These are phyloP conservation scores for Arnoldichthys spilopterus DNA, from an alignment of 2,797 vertebrate species.

Conservation along the genomic window DNA sequence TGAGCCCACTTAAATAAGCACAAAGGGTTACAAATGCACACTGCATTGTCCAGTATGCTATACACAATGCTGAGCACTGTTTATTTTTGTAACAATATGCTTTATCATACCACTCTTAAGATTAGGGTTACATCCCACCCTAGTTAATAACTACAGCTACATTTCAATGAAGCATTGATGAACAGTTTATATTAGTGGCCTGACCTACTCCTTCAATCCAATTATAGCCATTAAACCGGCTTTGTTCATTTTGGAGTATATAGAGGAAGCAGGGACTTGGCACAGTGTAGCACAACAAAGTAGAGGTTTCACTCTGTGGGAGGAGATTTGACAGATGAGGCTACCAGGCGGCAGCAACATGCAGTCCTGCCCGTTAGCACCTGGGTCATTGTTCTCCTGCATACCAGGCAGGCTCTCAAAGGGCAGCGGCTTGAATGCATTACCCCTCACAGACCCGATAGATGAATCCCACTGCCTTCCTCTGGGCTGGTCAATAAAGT, in stretches of 20 bases:
- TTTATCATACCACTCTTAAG: conserved; percentile 5
- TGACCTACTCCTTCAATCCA: conserved; percentile 7
- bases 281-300: conserved; percentile 8
- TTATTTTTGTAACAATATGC: conserved; percentile 28
- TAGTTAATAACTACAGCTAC: conserved; percentile 29
- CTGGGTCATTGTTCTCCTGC: conserved; percentile 29
- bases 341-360: conserved; percentile 6
- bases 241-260: conserved; percentile 17
- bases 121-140: conserved; percentile 23
- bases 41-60: conserved; percentile 18
- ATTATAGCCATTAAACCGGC: conserved; percentile 18
- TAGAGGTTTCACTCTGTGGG: conserved; percentile 8
- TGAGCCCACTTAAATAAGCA: conserved; percentile 13
- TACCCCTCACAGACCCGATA: conserved; percentile 39
- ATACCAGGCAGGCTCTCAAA: conserved; percentile 45
- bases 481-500: conserved; percentile 35
- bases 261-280: conserved; percentile 2
- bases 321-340: conserved; percentile 27
- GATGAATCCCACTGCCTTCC: conserved; percentile 30
- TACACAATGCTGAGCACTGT: conserved; percentile 13
- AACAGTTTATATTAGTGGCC: conserved; percentile 23
- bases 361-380: conserved; percentile 22
- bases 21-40: conserved; percentile 9
- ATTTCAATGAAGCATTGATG: conserved; percentile 33
- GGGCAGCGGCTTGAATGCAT: conserved; percentile 45